A percentile compares a stretch with the other conserved stretches of the same genome.
Evolutionary conservation across 2,888 invertebrate species (phyloP).

Genomic region (Sympetrum striolatum): DNA sequence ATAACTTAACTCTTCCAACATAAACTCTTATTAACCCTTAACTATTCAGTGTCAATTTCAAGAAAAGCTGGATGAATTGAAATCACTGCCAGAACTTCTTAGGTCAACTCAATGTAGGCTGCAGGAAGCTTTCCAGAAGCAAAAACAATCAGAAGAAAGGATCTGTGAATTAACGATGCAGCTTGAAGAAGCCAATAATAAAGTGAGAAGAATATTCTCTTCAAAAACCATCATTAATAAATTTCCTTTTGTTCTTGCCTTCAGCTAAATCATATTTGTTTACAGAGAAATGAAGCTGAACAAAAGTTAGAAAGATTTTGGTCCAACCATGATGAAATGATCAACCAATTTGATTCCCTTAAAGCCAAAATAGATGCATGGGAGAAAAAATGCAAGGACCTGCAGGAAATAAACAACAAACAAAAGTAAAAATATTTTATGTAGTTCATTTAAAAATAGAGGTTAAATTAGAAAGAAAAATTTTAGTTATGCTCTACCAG

Average conservation of each 20-base stretch:
- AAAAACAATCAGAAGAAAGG: constrained; percentile 70
- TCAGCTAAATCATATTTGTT: not conserved
- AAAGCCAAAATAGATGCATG: constrained; percentile 33
- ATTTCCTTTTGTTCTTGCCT: not conserved
- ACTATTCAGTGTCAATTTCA: constrained; percentile 67
- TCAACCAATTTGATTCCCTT: not conserved
- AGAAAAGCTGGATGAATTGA: constrained; percentile 73
- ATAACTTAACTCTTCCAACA: not conserved
- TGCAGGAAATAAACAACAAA: constrained; percentile 56
- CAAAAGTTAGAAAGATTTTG: constrained; percentile 21
- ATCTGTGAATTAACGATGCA: constrained; percentile 71
- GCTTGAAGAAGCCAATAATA: constrained; percentile 68
- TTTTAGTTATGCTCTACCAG: not conserved
- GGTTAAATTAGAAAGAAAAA: not conserved
- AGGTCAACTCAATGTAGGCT: constrained; percentile 72
- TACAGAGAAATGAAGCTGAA: constrained; percentile 34
- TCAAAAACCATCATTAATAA: not conserved
- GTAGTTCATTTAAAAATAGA: not conserved
- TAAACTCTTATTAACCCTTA: too few species aligned
- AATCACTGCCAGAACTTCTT: constrained; percentile 72
- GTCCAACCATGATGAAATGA: not conserved
- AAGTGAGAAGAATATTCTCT: constrained; percentile 57
- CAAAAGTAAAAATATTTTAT: constrained; percentile 50
- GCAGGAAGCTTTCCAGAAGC: constrained; percentile 73
- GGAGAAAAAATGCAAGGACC: constrained; percentile 59